A percentile compares a stretch with the other conserved stretches of the same genome.
Evolutionary conservation across 2,113 vertebrate species (phyloP).

Genomic region (Grammomys surdaster): DNA sequence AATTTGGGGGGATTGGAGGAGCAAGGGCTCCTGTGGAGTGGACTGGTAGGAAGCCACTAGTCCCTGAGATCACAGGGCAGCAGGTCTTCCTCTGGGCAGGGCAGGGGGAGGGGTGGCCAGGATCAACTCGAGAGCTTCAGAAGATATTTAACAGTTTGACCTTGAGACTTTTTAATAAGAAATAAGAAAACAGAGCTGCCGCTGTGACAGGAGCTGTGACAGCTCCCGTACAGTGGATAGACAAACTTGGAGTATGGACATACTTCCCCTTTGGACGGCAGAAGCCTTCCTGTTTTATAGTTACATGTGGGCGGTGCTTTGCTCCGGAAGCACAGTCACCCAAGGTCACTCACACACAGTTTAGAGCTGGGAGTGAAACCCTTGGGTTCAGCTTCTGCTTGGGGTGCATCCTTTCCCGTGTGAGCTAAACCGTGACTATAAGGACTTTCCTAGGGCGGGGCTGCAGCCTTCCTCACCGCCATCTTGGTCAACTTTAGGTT

Average conservation of each 20-base stretch:
- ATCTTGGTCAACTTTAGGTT: accelerated
- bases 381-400: neutral
- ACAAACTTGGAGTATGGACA: neutral
- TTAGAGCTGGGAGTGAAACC: neutral
- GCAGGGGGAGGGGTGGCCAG: neutral
- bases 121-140: neutral
- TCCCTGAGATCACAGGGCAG: neutral
- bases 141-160: neutral
- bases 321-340: neutral
- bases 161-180: neutral
- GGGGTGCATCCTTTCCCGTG: neutral
- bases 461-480: neutral
- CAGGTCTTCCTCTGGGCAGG: neutral
- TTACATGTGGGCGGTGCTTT: neutral
- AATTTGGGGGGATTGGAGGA: neutral
- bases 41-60: neutral
- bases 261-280: neutral
- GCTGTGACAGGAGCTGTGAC: accelerated
- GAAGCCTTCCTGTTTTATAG: neutral
- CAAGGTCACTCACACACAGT: neutral
- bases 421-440: neutral
- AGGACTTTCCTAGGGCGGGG: neutral
- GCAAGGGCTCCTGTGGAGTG: neutral
- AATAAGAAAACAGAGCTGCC: neutral
- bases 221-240: too few relatives aligned